A percentile compares a stretch with the other conserved stretches of the same genome.
These are phyloP conservation scores for Saguinus midas DNA, from an alignment of 2,113 vertebrate genomes.

Conservation along the genomic window DNA sequence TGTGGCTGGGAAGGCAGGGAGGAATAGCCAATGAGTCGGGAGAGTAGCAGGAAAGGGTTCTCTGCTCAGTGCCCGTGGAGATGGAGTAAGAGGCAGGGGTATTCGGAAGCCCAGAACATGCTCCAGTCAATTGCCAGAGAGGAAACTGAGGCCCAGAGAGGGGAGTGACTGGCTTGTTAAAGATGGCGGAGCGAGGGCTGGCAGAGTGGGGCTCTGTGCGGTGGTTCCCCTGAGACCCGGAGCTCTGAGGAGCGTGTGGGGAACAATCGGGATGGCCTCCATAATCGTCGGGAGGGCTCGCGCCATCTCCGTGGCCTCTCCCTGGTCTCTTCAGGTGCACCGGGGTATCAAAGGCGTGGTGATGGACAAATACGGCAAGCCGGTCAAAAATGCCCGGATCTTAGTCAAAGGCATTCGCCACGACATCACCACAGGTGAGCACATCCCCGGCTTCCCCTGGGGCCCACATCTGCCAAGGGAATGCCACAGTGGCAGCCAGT, in stretches of 20 bases:
- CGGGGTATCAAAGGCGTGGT: slow-evolving; percentile 95
- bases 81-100: background rate
- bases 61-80: fast-evolving
- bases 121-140: fast-evolving
- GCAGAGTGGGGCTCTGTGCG: background rate
- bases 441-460: fast-evolving
- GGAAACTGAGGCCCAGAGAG: background rate
- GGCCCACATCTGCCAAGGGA: background rate
- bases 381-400: slow-evolving; percentile 92
- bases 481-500: background rate
- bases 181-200: fast-evolving
- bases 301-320: fast-evolving
- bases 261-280: fast-evolving
- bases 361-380: slow-evolving; percentile 89
- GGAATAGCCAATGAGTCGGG: fast-evolving
- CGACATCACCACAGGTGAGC: slow-evolving; percentile 93
- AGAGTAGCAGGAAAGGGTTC: fast-evolving
- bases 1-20: background rate
- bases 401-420: slow-evolving; percentile 92
- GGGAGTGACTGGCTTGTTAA: background rate
- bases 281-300: fast-evolving
- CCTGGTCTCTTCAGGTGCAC: slow-evolving; percentile 86
- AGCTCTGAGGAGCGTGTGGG: fast-evolving
- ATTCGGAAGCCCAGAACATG: fast-evolving
- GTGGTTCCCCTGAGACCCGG: background rate